Evolutionary conservation across 2,888 invertebrate species (phyloP), one percentile per base, ranked within the genome.

Genomic region (Heteromyza rotundicornis): DNA sequence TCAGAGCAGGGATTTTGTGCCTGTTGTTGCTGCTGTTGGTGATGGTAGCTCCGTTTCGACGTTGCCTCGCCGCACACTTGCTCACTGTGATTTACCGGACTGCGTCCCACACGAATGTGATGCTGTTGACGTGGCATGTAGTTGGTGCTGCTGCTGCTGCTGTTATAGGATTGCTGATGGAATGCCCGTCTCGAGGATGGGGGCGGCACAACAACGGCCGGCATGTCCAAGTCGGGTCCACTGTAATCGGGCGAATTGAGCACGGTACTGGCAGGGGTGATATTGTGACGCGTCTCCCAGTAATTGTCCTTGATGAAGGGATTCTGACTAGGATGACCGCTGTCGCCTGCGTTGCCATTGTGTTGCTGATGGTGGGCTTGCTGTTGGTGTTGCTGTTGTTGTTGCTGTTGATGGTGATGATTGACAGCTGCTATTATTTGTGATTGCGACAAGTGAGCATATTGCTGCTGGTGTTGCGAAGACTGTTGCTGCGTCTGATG

Each of bases 301-400:
- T 81, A 81, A 64, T 73, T 78, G 47, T 80, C 79, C 59, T 77
- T 80, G 22, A 80, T 77, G 54, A 81, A 81, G 7, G 81, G 81
- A 72, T 81, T 81, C 64, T 80, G 81, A 64, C 68, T 76, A 17
- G 62, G 22, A 62, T 47, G 68, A 62, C 1, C 64, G 55, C 24
- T 68, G 66, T 5, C 53, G 69, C 64, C 35, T 69, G 68, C 16
- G 65, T 52, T 69, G 64, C 12, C 64, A 66, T 1, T 1, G 5
- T 64, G 67, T 3, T 67, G 67, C 19, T 44, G 12, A 23, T 62
- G 47, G 17, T 60, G 69, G 51, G 65, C 60, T 17, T 67, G 62
- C 8, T 68, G 66, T 32, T 64, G 65, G 5, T 70, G 59, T 17
- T 64, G 64, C 27, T 60, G 68, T 40, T 72, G 68, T n/a, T 66